Evolutionary conservation across 1,140 invertebrate genomes (phyloP).

Genomic region (Planococcus citri): DNA sequence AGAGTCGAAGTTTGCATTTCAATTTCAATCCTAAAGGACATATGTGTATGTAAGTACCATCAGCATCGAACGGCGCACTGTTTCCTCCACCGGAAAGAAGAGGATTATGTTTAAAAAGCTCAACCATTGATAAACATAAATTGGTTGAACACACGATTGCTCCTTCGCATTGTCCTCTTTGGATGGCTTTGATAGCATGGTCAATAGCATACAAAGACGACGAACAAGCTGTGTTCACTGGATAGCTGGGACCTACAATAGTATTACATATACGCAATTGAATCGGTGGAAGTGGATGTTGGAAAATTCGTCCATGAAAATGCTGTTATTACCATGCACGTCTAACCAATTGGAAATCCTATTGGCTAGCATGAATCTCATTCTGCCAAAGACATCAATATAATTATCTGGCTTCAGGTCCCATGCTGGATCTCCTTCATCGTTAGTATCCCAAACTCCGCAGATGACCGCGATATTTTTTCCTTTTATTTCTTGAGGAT

Average conservation of each 20-base stretch:
- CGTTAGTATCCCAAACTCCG: too few species aligned
- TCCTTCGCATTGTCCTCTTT: conserved; percentile 44
- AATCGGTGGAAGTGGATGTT: too few species aligned
- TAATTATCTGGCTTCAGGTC: too few species aligned
- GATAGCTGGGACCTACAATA: conserved; percentile 25
- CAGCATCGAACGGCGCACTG: conserved; percentile 22
- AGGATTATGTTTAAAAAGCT: conserved; percentile 31
- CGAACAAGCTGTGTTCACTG: conserved; percentile 26
- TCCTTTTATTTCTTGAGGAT: neutral
- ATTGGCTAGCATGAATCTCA: too few species aligned
- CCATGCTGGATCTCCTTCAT: too few species aligned
- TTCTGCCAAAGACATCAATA: too few species aligned
- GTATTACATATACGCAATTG: too few species aligned
- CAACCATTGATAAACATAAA: conserved; percentile 42
- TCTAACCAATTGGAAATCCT: too few species aligned
- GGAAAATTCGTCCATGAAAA: too few species aligned
- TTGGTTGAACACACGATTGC: conserved; percentile 48
- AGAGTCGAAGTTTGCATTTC: too few species aligned
- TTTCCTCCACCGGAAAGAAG: conserved; percentile 16
- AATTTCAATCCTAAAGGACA: too few species aligned
- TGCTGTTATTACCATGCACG: too few species aligned
- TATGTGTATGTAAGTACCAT: conserved; percentile 10
- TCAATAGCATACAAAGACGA: conserved; percentile 23
- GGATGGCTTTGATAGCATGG: conserved; percentile 40
- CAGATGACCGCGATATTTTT: neutral